phyloP scores from a whole-genome alignment of 2,888 invertebrate genomes.

The Zelleria hepariella region DNA sequence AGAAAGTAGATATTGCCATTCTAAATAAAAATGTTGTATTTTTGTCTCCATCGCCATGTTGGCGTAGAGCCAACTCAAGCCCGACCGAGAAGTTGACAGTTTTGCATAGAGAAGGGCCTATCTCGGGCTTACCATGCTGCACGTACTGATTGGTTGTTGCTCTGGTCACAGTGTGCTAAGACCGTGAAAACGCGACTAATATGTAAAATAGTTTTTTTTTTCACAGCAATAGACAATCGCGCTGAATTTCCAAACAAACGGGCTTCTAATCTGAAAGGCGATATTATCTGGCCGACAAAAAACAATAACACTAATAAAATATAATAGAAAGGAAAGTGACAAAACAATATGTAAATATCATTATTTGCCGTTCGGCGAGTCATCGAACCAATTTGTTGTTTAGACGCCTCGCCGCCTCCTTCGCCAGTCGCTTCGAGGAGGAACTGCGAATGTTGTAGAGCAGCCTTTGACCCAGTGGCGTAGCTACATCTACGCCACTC shows the following conservation, averaged over 20 bases:
- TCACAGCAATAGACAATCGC: constrained; percentile 45
- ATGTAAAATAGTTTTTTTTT: no score
- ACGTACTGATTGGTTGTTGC: no score
- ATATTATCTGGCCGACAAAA: constrained; percentile 35
- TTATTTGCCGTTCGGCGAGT: constrained; percentile 53
- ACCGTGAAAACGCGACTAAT: no score
- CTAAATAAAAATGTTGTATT: no score
- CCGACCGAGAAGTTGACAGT: no score
- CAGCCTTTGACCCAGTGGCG: not conserved
- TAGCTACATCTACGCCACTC: no score
- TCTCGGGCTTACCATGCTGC: no score
- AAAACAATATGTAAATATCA: constrained; percentile 70
- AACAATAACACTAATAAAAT: constrained; percentile 30
- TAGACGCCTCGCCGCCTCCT: constrained; percentile 38
- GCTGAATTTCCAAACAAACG: constrained; percentile 58
- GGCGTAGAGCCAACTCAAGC: no score
- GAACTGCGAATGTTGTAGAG: not conserved
- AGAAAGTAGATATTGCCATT: no score
- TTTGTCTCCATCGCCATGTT: no score
- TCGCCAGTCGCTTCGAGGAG: constrained; percentile 11
- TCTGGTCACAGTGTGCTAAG: no score
- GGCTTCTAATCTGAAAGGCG: constrained; percentile 19
- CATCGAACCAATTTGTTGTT: constrained; percentile 63
- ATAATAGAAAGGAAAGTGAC: constrained; percentile 63
- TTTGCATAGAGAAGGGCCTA: no score